phyloP scores from a whole-genome alignment of 35 echinoderm and acorn worm genomes.

The Acanthaster planci region DNA sequence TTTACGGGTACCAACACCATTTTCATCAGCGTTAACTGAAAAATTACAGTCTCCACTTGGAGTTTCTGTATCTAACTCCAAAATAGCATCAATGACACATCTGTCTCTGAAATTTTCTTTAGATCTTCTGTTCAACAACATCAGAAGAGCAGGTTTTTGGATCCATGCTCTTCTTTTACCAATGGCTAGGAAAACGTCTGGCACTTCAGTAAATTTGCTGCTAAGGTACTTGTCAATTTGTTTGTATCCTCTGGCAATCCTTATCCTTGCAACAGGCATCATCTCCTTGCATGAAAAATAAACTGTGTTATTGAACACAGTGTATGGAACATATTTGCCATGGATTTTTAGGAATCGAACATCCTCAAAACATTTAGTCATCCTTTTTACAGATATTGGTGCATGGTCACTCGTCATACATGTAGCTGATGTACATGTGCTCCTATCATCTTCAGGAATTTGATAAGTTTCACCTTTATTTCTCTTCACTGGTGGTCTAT shows the following conservation, averaged over 20 bases:
- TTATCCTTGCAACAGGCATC: not conserved
- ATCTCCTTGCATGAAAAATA: not conserved
- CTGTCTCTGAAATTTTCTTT: not conserved
- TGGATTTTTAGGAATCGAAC: not conserved
- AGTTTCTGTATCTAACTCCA: too few relatives aligned
- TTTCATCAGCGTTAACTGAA: conserved; percentile 50
- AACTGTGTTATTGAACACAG: not conserved
- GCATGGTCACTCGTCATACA: not conserved
- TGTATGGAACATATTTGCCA: not conserved
- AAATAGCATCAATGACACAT: not conserved
- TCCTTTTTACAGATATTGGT: not conserved
- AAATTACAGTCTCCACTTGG: conserved; percentile 75
- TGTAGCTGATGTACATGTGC: not conserved
- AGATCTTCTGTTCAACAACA: not conserved
- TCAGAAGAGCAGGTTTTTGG: not conserved
- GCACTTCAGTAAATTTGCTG: not conserved
- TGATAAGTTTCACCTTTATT: not conserved
- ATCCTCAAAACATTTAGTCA: not conserved
- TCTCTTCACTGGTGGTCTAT: not conserved
- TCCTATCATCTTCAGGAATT: not conserved
- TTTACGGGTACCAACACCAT: conserved; percentile 65
- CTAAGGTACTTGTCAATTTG: conserved; percentile 1
- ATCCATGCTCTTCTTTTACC: conserved; percentile 15
- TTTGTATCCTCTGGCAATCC: not conserved
- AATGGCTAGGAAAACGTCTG: not conserved